Evolutionary conservation across 2,888 invertebrate genomes (phyloP).

Genomic region (Fragum whitleyi): DNA sequence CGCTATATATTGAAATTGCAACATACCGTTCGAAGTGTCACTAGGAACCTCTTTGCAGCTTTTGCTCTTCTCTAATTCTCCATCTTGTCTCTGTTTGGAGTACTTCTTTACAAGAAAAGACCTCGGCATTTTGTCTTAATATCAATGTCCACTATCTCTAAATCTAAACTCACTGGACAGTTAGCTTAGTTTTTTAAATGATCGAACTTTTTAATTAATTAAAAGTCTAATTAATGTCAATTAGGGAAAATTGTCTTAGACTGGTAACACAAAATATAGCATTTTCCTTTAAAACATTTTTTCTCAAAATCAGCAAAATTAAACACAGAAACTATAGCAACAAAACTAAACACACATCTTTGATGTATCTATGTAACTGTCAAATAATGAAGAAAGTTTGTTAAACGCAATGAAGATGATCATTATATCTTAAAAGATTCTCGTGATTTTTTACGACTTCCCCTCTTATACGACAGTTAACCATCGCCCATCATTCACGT

Average conservation of each 20-base stretch:
- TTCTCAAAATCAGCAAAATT: neutral
- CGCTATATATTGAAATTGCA: too few relatives aligned
- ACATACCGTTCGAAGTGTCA: neutral
- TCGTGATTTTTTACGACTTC: conserved; percentile 11
- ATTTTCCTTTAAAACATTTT: too few relatives aligned
- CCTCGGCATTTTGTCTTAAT: conserved; percentile 54
- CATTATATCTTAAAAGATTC: conserved; percentile 3
- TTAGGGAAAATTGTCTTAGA: too few relatives aligned
- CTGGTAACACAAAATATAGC: too few relatives aligned
- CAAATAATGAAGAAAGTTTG: conserved; percentile 5
- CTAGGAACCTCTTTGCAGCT: too few relatives aligned
- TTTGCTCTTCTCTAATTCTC: neutral
- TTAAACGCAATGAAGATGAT: neutral
- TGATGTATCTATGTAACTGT: conserved; percentile 9
- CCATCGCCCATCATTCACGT: conserved; percentile 2
- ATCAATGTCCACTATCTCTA: too few relatives aligned
- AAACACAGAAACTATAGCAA: neutral
- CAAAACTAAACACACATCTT: neutral
- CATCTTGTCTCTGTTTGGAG: conserved; percentile 3
- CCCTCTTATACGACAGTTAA: neutral
- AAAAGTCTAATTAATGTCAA: too few relatives aligned
- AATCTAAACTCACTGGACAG: too few relatives aligned
- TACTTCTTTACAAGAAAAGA: conserved; percentile 54
- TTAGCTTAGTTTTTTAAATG: too few relatives aligned
- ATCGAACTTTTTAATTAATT: too few relatives aligned